Base-by-base conservation (phyloP, 2,113 vertebrate species). In the Eptatretus burgeri region DNA sequence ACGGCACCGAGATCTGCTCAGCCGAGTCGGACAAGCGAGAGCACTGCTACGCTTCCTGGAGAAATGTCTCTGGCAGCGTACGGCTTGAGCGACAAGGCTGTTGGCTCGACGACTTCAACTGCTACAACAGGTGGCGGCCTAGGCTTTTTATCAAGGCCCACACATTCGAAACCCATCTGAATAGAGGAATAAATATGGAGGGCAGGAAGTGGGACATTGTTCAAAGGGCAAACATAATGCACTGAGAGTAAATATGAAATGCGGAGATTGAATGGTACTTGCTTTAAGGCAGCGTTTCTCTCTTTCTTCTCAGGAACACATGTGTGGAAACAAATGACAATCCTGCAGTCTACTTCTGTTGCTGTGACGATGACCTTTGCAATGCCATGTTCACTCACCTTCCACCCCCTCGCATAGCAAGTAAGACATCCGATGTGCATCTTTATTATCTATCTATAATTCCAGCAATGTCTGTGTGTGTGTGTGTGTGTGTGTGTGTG, bases 81-180 rank as follows among this genome's bases (percentile, higher is more conserved):
- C 84, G 91, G 75, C 77, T 93, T 10, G 82, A 95, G 64, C 93
- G 89, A 72, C 84, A 94, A 70, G 91, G 91, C 65, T 98, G 91
- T 77, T 98, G 91, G 91, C 77, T 98, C 65, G 91, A 98, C 70
- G 89, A 98, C 67, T 79, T 91, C 76, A 93, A 95, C 75, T 98
- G 91, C 71, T 98, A 98, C 27, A 85, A 98, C 78, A 91, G 85
- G 91, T 93, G 65, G 72, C 71, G 27, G 27, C 27, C 27, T 11
- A 66, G 60, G 19, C 19, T 56, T 5, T 51, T 51, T 60, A 8
- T 66, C 53, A 60, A 60, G 18, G 18, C 5, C 5, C 18, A 9
- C 16, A n/a, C 8, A 60, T 5, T n/a, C 5, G 49, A 8, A 3
- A 14, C n/a, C 16, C 27, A 65, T 50, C 16, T 51, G n/a, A 49